phyloP scores from a whole-genome alignment of 2,888 invertebrate species.

The Nyleta sp. region DNA sequence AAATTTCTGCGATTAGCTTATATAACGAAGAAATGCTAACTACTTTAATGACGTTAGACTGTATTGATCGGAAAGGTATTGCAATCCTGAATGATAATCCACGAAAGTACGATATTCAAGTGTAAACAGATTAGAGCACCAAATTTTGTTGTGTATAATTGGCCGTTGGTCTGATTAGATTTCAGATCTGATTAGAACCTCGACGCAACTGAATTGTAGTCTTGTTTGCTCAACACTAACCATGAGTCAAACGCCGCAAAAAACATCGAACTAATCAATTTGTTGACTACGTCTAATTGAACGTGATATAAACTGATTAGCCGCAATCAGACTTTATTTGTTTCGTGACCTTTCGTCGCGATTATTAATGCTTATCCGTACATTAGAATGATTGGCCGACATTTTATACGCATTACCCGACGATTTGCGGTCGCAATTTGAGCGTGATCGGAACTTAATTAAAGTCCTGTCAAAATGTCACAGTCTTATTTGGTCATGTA shows the following conservation, averaged over 20 bases:
- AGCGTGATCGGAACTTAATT: slow-evolving; percentile 5
- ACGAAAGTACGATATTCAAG: slow-evolving; percentile 19
- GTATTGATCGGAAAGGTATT: not conserved
- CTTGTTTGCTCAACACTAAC: slow-evolving; percentile 12
- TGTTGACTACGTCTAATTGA: slow-evolving; percentile 6
- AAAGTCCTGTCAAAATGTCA: slow-evolving; percentile 26
- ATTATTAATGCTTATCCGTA: not conserved
- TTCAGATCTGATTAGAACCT: slow-evolving; percentile 11
- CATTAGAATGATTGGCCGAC: not conserved
- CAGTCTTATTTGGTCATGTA: slow-evolving; percentile 16
- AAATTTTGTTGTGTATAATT: slow-evolving; percentile 21
- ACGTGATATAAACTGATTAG: slow-evolving; percentile 16
- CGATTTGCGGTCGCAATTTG: not conserved
- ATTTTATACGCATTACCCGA: not conserved
- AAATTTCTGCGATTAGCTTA: too few species aligned
- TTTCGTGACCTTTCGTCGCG: not conserved
- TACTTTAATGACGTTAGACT: not conserved
- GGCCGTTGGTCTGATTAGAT: slow-evolving; percentile 23
- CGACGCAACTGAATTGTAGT: slow-evolving; percentile 18
- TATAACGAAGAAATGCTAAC: not conserved
- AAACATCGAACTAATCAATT: slow-evolving; percentile 2
- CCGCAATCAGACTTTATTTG: not conserved
- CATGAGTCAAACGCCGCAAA: slow-evolving; percentile 2
- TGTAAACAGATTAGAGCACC: slow-evolving; percentile 22
- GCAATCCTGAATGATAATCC: slow-evolving; percentile 1